These are phyloP conservation scores for Esox lucius DNA, from an alignment of 2,797 vertebrate species.

Conservation along the genomic window DNA sequence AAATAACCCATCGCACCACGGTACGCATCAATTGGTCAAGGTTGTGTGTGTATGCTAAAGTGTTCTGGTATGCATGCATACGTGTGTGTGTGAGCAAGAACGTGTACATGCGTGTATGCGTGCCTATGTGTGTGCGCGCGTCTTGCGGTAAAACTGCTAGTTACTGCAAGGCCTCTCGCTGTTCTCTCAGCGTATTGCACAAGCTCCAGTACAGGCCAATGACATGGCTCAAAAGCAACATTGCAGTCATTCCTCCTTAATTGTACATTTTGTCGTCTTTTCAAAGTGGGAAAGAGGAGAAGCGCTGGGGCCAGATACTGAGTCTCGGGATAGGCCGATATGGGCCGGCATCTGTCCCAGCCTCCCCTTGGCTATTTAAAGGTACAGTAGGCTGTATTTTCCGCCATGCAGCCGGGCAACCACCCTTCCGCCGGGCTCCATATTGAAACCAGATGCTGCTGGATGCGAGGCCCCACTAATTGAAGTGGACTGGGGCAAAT, in stretches of 20 bases:
- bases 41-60: constrained; percentile 45
- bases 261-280: constrained; percentile 80
- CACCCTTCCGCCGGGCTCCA: constrained; percentile 83
- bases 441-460: constrained; percentile 86
- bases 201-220: constrained; percentile 5
- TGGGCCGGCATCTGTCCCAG: constrained; percentile 75
- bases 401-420: constrained; percentile 80
- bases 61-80: not conserved
- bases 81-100: constrained; percentile 26
- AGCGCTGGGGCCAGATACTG: constrained; percentile 75
- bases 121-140: not conserved
- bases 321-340: constrained; percentile 75
- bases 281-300: constrained; percentile 65
- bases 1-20: constrained; percentile 60
- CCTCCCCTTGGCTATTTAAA: constrained; percentile 84
- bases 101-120: not conserved
- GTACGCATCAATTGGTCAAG: constrained; percentile 52
- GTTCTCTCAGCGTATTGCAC: not conserved
- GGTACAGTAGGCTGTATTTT: constrained; percentile 86
- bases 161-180: not conserved
- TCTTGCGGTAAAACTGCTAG: constrained; percentile 15
- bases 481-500: constrained; percentile 83
- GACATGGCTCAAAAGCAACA: constrained; percentile 57
- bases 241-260: constrained; percentile 79
- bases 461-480: constrained; percentile 82